These are phyloP conservation scores for Phyllostomus hastatus DNA, from an alignment of 2,113 vertebrate genomes.

Conservation along the genomic window DNA sequence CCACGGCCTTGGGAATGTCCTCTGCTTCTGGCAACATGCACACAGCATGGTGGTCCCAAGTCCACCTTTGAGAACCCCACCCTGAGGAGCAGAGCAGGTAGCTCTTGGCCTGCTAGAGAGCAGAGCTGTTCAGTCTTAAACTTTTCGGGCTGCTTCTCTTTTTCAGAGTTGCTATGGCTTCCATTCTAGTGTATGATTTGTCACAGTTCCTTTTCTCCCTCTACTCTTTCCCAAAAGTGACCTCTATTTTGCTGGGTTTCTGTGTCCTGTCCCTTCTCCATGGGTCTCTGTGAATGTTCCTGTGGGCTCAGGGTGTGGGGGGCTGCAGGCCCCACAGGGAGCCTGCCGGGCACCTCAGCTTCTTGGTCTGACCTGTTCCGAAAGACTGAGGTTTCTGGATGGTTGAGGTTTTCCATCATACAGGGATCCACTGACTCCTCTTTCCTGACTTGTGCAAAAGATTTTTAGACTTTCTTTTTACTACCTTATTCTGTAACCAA, in stretches of 20 bases:
- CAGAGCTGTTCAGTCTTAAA: not conserved
- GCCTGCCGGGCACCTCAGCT: not conserved
- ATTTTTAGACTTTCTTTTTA: constrained; percentile 1
- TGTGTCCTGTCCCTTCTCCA: not conserved
- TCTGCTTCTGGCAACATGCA: not conserved
- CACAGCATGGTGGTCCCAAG: not conserved
- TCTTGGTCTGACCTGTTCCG: not conserved
- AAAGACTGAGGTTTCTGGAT: not conserved
- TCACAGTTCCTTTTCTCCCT: not conserved
- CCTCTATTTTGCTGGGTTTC: not conserved
- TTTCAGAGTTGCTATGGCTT: not conserved
- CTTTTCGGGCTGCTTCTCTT: not conserved
- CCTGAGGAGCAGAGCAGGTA: not conserved
- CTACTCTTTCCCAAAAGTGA: accelerated
- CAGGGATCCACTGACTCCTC: not conserved
- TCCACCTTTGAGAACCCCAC: accelerated
- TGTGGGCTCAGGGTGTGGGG: not conserved
- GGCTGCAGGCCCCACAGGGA: not conserved
- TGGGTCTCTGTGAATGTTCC: not conserved
- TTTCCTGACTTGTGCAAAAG: not conserved
- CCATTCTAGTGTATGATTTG: not conserved
- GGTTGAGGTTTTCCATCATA: not conserved
- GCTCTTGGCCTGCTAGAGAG: not conserved
- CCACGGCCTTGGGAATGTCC: not conserved
- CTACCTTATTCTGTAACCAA: not conserved